These are phyloP conservation scores for Rallus limicola DNA, from an alignment of 2,113 vertebrate species.

Conservation along the genomic window DNA sequence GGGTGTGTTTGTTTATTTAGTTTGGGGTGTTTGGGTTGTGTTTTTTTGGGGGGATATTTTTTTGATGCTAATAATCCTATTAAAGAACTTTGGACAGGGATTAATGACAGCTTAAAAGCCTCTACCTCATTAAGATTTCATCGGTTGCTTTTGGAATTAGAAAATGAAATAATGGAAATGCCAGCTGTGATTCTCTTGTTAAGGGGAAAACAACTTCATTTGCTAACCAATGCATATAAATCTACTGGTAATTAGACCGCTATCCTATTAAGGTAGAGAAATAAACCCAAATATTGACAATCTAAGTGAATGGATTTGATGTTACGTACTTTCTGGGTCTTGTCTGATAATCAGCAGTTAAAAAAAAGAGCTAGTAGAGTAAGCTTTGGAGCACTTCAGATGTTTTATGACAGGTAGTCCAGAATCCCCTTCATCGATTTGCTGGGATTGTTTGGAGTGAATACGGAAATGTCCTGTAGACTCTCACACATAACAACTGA, in stretches of 20 bases:
- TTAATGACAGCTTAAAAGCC: neutral
- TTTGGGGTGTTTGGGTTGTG: neutral
- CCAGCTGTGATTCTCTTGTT: neutral
- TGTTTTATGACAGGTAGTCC: neutral
- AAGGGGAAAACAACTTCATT: neutral
- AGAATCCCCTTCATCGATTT: neutral
- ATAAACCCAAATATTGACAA: conserved; percentile 2
- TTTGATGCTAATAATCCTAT: conserved; percentile 16
- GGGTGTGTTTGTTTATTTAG: neutral
- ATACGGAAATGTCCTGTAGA: neutral
- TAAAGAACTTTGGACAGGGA: neutral
- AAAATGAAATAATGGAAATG: conserved; percentile 45
- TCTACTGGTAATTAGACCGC: neutral
- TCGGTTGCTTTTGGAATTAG: conserved; percentile 5
- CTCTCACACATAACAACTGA: neutral
- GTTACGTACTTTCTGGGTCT: neutral
- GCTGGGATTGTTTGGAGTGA: neutral
- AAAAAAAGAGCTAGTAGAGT: neutral
- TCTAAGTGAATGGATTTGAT: neutral
- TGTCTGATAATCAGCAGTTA: conserved; percentile 15
- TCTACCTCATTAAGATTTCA: conserved; percentile 36
- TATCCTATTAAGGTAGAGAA: conserved; percentile 9
- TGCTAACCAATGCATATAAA: conserved; percentile 43
- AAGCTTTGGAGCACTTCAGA: neutral
- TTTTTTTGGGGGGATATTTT: neutral